A percentile compares a stretch with the other conserved stretches of the same genome.
phyloP scores from a whole-genome alignment of 2,888 invertebrate species.

The Temnothorax ravouxi region DNA sequence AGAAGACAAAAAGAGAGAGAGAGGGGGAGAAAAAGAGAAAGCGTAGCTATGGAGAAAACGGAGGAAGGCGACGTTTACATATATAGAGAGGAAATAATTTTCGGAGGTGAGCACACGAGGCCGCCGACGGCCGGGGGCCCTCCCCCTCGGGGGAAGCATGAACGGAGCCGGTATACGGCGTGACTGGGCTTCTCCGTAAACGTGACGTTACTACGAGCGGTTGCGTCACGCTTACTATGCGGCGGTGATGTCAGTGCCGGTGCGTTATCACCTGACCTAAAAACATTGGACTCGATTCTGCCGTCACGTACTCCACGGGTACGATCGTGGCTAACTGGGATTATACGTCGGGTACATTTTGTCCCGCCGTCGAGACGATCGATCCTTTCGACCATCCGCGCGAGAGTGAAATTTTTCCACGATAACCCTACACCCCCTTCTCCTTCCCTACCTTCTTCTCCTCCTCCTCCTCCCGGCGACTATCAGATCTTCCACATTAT shows the following conservation, averaged over 20 bases:
- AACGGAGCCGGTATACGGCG: constrained; percentile 38
- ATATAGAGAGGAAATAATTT: constrained; percentile 5
- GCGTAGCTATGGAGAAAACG: not conserved
- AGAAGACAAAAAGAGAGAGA: not conserved
- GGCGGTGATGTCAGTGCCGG: constrained; percentile 84
- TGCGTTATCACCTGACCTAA: constrained; percentile 79
- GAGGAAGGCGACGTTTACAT: too few relatives aligned
- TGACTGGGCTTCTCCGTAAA: constrained; percentile 53
- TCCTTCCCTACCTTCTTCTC: too few relatives aligned
- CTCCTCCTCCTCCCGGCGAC: not conserved
- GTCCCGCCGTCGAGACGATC: not conserved
- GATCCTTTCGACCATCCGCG: not conserved
- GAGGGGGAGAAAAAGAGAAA: not conserved
- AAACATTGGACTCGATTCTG: constrained; percentile 80
- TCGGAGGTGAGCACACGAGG: not conserved
- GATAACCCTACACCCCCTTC: not conserved
- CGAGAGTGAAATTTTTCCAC: constrained; percentile 26
- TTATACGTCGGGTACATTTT: not conserved
- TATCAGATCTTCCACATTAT: not conserved
- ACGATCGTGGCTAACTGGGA: not conserved
- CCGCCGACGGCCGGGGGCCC: not conserved
- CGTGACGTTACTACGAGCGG: constrained; percentile 79
- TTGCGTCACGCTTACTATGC: constrained; percentile 84
- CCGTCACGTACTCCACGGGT: constrained; percentile 28
- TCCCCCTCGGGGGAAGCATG: not conserved